Percentiles rank a stretch among this genome's conserved stretches.
Conservation (phyloP, 1,140 invertebrate genomes). For the Zophobas atratus region DNA sequence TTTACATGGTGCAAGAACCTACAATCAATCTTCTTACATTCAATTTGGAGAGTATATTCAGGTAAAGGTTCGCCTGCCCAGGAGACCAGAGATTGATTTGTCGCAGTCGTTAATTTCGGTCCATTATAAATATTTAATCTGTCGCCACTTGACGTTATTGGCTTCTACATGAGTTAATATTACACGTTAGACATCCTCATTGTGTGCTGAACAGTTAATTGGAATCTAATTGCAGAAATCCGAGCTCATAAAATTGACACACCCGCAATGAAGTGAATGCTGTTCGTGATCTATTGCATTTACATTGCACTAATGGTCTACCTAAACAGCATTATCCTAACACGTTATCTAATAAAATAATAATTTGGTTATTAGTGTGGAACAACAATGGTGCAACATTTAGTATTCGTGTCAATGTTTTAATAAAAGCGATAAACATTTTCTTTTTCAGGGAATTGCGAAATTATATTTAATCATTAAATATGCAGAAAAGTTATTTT, state of each 20-base stretch:
- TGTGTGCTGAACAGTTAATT: conserved; percentile 29
- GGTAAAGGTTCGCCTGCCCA: not conserved
- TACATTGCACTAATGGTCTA: not conserved
- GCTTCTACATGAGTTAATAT: not conserved
- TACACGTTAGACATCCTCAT: not conserved
- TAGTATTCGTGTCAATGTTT: no score
- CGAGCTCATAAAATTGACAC: conserved; percentile 15
- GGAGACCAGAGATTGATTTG: conserved; percentile 18
- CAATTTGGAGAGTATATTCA: conserved; percentile 19
- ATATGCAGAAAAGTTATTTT: no score
- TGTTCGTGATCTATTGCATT: not conserved
- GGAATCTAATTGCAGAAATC: conserved; percentile 1
- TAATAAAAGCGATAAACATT: no score
- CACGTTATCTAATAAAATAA: no score
- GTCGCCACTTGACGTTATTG: conserved; percentile 1
- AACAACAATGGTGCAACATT: no score
- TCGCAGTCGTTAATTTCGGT: conserved; percentile 9
- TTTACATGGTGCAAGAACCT: conserved; percentile 15
- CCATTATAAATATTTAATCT: conserved; percentile 21
- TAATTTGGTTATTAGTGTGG: no score
- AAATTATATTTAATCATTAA: no score
- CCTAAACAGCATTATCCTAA: no score
- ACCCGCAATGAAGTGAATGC: not conserved
- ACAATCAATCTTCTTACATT: conserved; percentile 32
- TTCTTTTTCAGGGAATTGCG: no score